A percentile compares a stretch with the other conserved stretches of the same genome.
These are phyloP conservation scores for Coregonus clupeaformis DNA, from an alignment of 2,113 vertebrate species.

Conservation along the genomic window DNA sequence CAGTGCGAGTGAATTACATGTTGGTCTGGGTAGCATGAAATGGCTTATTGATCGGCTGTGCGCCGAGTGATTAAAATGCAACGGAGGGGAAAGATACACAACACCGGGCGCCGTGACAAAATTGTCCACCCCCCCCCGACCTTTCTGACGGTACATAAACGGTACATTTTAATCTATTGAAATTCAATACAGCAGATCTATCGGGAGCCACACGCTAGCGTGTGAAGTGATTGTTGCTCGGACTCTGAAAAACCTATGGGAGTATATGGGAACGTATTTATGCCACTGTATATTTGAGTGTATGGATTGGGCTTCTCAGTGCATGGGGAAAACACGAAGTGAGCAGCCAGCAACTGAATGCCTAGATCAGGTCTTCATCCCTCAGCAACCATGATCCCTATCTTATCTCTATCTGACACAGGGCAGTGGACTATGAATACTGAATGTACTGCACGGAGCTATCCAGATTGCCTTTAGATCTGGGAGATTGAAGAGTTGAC, in stretches of 20 bases:
- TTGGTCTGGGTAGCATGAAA: slow-evolving; percentile 50
- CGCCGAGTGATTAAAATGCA: slow-evolving; percentile 50
- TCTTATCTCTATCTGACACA: slow-evolving; percentile 7
- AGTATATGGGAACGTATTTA: neutral
- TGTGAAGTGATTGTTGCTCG: slow-evolving; percentile 9
- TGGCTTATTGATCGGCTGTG: slow-evolving; percentile 56
- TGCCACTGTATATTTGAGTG: neutral
- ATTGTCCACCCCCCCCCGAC: slow-evolving; percentile 9
- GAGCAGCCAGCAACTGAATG: neutral
- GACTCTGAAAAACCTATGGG: neutral
- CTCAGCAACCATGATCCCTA: slow-evolving; percentile 19
- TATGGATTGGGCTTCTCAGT: neutral
- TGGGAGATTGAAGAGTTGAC: neutral
- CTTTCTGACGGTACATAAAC: slow-evolving; percentile 28
- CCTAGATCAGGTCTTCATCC: slow-evolving; percentile 5
- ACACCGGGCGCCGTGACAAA: slow-evolving; percentile 17
- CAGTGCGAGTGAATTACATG: slow-evolving; percentile 30
- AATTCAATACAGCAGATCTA: slow-evolving; percentile 23
- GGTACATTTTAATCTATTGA: slow-evolving; percentile 47
- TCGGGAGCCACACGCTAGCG: slow-evolving; percentile 8
- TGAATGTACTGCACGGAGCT: neutral
- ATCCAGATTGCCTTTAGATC: slow-evolving; percentile 2
- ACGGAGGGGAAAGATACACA: slow-evolving; percentile 35
- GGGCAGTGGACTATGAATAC: slow-evolving; percentile 6
- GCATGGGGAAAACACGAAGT: neutral